phyloP scores from a whole-genome alignment of 1,140 invertebrate species.

The Drosophila ercepeae region DNA sequence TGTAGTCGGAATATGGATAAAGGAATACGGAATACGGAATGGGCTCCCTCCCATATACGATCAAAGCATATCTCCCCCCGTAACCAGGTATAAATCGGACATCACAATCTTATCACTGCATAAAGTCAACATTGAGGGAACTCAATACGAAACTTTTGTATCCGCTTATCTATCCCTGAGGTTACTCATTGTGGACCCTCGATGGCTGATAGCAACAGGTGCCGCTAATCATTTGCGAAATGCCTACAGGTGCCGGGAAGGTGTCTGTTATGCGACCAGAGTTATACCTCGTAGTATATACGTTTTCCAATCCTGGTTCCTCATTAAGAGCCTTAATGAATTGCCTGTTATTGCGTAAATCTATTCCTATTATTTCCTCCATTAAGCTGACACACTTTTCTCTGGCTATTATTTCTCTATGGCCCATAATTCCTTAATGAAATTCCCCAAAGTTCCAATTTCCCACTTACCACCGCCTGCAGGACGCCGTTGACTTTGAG shows the following conservation, averaged over 20 bases:
- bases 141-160: constrained; percentile 25
- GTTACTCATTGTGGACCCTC: constrained; percentile 59
- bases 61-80: constrained; percentile 27
- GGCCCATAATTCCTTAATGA: not conserved
- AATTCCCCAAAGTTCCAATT: not conserved
- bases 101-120: constrained; percentile 61
- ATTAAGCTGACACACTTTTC: not conserved
- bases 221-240: constrained; percentile 69
- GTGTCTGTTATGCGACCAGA: not conserved
- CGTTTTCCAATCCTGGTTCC: not conserved
- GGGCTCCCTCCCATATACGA: not conserved
- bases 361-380: not conserved
- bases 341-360: not conserved
- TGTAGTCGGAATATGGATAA: not conserved
- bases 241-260: constrained; percentile 14
- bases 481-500: constrained; percentile 95
- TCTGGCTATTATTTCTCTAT: not conserved
- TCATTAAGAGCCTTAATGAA: not conserved
- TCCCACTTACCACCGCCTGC: constrained; percentile 91
- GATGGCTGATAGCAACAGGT: constrained; percentile 67
- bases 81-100: no score
- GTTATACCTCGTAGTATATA: not conserved
- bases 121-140: constrained; percentile 57
- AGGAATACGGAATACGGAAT: constrained; percentile 9
- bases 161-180: constrained; percentile 55